A percentile compares a stretch with the other conserved stretches of the same genome.
These are phyloP conservation scores for Meloidogyne exigua DNA, from an alignment of 1,140 invertebrate species.

Conservation along the genomic window DNA sequence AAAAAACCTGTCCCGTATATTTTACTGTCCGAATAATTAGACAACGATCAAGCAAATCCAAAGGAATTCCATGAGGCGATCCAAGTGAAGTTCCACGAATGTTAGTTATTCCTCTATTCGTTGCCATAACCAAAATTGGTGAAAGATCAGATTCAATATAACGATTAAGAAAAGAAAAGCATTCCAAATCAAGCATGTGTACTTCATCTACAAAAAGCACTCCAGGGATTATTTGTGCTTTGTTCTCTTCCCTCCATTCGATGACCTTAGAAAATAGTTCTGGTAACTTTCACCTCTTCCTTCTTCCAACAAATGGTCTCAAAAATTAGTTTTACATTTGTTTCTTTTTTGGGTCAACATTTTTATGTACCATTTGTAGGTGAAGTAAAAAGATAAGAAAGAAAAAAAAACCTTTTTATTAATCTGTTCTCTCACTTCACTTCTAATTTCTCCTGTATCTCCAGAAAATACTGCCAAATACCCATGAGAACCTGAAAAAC, in stretches of 20 bases:
- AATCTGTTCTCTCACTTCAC: constrained; percentile 95
- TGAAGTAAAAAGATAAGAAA: too few relatives aligned
- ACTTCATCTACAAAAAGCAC: constrained; percentile 75
- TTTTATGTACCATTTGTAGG: too few relatives aligned
- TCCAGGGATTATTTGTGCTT: constrained; percentile 95
- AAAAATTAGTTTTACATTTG: not conserved
- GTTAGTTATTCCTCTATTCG: constrained; percentile 85
- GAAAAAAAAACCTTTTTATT: constrained; percentile 76
- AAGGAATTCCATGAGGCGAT: constrained; percentile 91
- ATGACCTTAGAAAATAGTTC: constrained; percentile 67
- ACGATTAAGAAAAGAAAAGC: constrained; percentile 94
- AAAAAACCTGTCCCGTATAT: constrained; percentile 74
- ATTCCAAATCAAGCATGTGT: constrained; percentile 98
- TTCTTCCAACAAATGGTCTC: not conserved
- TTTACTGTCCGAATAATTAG: constrained; percentile 84
- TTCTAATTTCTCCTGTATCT: constrained; percentile 97
- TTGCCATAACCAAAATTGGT: constrained; percentile 95
- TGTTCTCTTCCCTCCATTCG: constrained; percentile 98
- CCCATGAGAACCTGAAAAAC: constrained; percentile 71
- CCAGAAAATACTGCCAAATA: constrained; percentile 95
- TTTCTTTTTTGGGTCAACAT: too few relatives aligned
- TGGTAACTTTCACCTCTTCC: not conserved
- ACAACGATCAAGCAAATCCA: constrained; percentile 90
- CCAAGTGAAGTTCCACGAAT: constrained; percentile 90
- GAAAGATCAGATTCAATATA: constrained; percentile 94